These are phyloP conservation scores for Myotis lucifugus DNA, from an alignment of 2,113 vertebrate species.

Conservation along the genomic window DNA sequence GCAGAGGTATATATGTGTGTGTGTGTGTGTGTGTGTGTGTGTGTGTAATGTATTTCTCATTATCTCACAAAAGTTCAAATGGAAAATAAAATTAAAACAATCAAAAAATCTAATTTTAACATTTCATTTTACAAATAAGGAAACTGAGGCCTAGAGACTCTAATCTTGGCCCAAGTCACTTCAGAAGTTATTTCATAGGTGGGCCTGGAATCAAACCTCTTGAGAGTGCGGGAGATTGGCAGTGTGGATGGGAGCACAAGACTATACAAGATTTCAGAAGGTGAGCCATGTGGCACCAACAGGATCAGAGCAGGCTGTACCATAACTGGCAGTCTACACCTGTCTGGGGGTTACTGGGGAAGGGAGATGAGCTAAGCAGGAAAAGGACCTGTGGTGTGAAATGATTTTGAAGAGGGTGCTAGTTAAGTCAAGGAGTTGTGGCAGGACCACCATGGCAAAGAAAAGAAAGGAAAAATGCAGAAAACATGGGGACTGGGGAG, in stretches of 20 bases:
- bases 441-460: rapidly evolving
- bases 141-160: neutral
- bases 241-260: neutral
- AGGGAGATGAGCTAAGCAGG: neutral
- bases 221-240: neutral
- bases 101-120: neutral
- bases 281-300: rapidly evolving
- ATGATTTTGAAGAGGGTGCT: neutral
- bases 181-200: neutral
- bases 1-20: neutral
- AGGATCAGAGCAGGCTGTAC: rapidly evolving
- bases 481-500: neutral
- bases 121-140: neutral
- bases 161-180: neutral
- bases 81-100: neutral
- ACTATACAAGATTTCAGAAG: neutral
- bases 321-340: neutral
- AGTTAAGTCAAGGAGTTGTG: neutral
- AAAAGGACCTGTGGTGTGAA: neutral
- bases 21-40: no score
- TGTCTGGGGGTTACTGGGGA: rapidly evolving
- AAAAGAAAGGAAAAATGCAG: neutral
- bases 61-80: neutral
- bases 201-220: neutral
- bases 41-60: no score